Base-by-base conservation (phyloP, 2,797 vertebrate species). In the Glyptemys insculpta region DNA sequence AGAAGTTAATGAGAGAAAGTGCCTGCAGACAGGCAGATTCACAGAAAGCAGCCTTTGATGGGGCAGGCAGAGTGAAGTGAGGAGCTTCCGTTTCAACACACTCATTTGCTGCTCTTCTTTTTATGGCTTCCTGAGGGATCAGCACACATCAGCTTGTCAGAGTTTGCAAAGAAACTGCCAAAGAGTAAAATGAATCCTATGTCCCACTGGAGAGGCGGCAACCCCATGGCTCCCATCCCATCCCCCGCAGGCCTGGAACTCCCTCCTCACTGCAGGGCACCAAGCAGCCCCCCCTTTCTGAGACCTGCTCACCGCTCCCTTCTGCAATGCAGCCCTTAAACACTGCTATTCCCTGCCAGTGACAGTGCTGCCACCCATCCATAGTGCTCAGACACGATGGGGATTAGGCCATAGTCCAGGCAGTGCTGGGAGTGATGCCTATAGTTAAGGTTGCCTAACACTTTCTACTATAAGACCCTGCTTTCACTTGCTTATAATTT, bases 61-160 rank as follows among this genome's bases (percentile, higher is more conserved):
- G 44, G 88, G 78, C 93, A 96, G 91, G 94, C 89, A 90, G 50
- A 78, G 84, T 90, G 5, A 94, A 93, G 78, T 5, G 34, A 7
- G 44, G 88, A 93, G 90, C 91, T 97, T 97, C 89, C 65, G 11
- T 96, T 95, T 96, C 79, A 94, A 92, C 90, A 95, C 84, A 54
- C 86, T 93, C 74, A 4, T 91, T 92, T 87, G 94, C 95, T 90
- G 91, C 84, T 96, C 82, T 10, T 91, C 95, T 76, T 89, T 97
- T 88, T 68, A 95, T 8, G 2, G 95, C 78, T 96, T 98, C 92
- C 94, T 94, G 91, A 95, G 94, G 65, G 86, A 90, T 87, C 82
- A 56, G 83, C 59, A 87, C 54, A 21, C 52, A 25, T 84, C 54
- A 8, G 27, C n/a, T 31, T 41, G 91, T 83, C 25, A 44, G 52